These are phyloP conservation scores for Melopsittacus undulatus DNA, from an alignment of 2,797 vertebrate species.

Conservation along the genomic window DNA sequence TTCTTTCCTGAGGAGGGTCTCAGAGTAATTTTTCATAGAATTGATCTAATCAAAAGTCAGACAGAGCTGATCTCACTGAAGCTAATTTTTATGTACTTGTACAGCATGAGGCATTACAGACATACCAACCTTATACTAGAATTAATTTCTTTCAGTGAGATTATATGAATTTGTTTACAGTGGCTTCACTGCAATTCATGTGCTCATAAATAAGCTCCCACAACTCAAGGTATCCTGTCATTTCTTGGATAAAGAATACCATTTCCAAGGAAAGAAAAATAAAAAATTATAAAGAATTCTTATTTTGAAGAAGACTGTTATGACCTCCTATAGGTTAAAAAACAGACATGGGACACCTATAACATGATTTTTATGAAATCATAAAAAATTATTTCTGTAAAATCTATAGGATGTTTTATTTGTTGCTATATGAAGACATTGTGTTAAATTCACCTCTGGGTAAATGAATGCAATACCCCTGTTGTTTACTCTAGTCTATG, in stretches of 20 bases:
- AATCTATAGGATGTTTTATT: background rate
- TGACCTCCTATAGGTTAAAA: background rate
- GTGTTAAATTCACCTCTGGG: background rate
- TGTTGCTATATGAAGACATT: background rate
- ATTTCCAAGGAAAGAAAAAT: background rate
- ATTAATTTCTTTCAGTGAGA: background rate
- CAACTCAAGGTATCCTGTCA: background rate
- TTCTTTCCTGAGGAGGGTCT: background rate
- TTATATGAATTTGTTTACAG: background rate
- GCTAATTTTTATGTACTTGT: background rate
- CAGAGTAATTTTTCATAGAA: background rate
- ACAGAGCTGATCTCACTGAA: background rate
- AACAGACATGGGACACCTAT: rapidly evolving
- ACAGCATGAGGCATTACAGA: background rate
- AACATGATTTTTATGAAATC: background rate
- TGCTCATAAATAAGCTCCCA: background rate
- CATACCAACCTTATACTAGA: background rate
- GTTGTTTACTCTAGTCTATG: background rate
- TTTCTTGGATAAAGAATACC: background rate
- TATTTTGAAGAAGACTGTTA: background rate
- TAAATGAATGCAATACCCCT: background rate
- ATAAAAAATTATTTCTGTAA: background rate
- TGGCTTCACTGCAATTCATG: background rate
- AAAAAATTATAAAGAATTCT: background rate
- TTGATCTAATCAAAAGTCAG: background rate